Evolutionary conservation across 2,888 invertebrate species (phyloP), one percentile per base, ranked within the genome.

Genomic region (Notodonta ziczac): DNA sequence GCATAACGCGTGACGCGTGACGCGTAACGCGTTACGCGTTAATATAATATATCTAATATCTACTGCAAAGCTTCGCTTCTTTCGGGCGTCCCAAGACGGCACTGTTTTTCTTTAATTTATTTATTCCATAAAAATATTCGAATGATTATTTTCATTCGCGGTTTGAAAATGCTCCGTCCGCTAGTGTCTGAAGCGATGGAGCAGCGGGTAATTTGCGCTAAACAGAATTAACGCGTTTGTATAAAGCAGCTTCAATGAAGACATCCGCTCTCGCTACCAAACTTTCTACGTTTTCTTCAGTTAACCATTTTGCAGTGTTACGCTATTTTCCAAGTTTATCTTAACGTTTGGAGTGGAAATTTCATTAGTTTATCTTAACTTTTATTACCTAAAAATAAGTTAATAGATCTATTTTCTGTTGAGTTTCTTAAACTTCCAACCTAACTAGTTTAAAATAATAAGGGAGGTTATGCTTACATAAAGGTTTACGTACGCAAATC

Each of bases 111-210:
- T 24, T 24, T 24, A 2, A 24, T 24, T 24, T 24, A 24, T 24
- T 24, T 24, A 24, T 24, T 24, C 24, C 1, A 24, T 24, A 24
- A 24, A 24, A 24, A 24, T 24, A 24, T 24, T 24, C 24, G 24
- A 24, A 24, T 24, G 2, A 24, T 24, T 24, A 24, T 24, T 24
- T 24, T 24, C 24, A 24, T 24, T 24, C 24, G 24, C 24, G 24
- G 24, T 24, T 24, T 2, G 24, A 24, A 24, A 24, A 24, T 1
- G 24, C 24, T 24, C 24, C 24, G 24, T 24, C 24, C 24, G 24
- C 24, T 24, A 24, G 24, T 44, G 4, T 44, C 35, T 57, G 57
- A 57, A 46, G 46, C 57, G 55, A 55, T 40, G n/a, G 44, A 13
- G 44, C 12, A 44, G 39, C 55, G 1, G 13, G 44, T 56, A 44